Percentiles rank a stretch among this genome's conserved stretches.
Conservation (phyloP, 2,797 vertebrate species). For the Gobio occitaniae region DNA sequence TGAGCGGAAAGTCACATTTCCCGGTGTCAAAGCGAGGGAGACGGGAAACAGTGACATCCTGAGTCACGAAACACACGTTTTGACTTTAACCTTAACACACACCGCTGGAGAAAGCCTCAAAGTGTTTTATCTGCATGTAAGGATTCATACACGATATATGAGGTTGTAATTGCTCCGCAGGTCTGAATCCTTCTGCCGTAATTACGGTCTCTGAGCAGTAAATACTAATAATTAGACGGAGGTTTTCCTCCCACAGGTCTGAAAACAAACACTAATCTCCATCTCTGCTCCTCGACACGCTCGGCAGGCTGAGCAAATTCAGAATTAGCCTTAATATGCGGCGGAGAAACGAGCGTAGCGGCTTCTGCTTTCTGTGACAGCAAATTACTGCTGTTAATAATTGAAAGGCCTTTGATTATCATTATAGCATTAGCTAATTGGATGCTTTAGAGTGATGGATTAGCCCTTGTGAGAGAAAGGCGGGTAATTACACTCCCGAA, state of each 20-base stretch:
- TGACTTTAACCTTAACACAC: neutral
- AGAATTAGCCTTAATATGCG: constrained; percentile 51
- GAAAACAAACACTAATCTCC: constrained; percentile 28
- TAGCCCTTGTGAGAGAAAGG: constrained; percentile 60
- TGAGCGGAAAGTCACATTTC: neutral
- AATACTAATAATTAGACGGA: constrained; percentile 24
- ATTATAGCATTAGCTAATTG: constrained; percentile 65
- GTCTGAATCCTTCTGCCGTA: neutral
- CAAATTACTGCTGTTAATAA: constrained; percentile 64
- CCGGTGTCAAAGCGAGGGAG: neutral
- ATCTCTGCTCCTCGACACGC: constrained; percentile 1
- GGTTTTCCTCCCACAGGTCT: neutral
- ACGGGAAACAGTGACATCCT: neutral
- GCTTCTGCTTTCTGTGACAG: constrained; percentile 39
- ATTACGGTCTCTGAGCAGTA: constrained; percentile 7
- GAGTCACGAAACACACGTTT: neutral
- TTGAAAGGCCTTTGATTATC: constrained; percentile 62
- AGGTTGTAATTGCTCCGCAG: neutral
- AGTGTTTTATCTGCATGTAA: neutral
- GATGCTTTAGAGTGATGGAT: constrained; percentile 66
- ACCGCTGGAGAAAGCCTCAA: neutral
- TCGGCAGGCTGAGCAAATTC: constrained; percentile 28
- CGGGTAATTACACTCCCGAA: constrained; percentile 59
- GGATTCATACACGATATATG: neutral
- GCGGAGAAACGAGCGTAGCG: neutral